These are phyloP conservation scores for Helicoverpa assulta DNA, from an alignment of 2,888 invertebrate genomes.

Conservation along the genomic window DNA sequence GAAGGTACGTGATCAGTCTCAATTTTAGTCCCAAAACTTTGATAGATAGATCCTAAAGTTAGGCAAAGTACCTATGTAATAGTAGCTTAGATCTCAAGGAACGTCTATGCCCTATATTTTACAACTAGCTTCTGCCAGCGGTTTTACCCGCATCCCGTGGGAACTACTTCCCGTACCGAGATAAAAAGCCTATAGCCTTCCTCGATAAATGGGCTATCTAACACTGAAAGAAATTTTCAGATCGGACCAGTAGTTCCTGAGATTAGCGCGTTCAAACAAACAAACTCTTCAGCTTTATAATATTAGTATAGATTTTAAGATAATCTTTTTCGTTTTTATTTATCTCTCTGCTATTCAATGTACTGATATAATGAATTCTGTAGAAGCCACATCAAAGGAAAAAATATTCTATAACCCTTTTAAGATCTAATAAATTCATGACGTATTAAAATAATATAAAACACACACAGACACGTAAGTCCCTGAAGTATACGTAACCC, in stretches of 20 bases:
- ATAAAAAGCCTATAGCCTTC: too few species aligned
- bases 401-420: constrained; percentile 10
- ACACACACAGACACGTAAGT: not conserved
- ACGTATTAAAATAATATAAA: not conserved
- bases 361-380: constrained; percentile 12
- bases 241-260: too few species aligned
- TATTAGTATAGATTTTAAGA: too few species aligned
- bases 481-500: constrained; percentile 15
- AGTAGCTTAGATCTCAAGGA: constrained; percentile 11
- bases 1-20: constrained; percentile 4
- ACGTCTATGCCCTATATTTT: constrained; percentile 13
- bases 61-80: constrained; percentile 22
- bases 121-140: too few species aligned
- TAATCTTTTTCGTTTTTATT: not conserved
- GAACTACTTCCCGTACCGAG: too few species aligned
- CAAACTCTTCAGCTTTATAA: too few species aligned
- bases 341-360: not conserved
- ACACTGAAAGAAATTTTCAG: too few species aligned
- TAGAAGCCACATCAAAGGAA: not conserved
- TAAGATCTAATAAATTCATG: constrained; percentile 1
- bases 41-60: constrained; percentile 25
- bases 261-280: too few species aligned
- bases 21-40: constrained; percentile 23
- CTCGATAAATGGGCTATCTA: too few species aligned
- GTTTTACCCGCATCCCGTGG: too few species aligned